Conservation (phyloP, 1,140 invertebrate species). For the Brachionus plicatilis region DNA sequence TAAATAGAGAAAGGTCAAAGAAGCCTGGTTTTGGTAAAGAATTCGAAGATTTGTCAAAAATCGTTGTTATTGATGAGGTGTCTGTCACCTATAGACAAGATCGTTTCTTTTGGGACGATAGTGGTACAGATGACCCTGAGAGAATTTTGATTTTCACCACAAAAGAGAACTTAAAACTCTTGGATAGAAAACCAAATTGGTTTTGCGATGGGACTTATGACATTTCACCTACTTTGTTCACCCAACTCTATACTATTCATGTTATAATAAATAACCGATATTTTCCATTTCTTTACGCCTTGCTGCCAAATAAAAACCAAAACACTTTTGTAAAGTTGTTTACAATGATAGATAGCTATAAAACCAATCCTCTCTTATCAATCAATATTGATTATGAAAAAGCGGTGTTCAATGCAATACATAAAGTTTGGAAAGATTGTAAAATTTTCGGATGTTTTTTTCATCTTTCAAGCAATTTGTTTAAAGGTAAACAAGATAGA, state of each 20-base stretch:
- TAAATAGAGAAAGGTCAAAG: neutral
- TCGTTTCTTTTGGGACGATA: neutral
- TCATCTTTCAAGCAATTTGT: neutral
- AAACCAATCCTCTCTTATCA: neutral
- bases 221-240: neutral
- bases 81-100: neutral
- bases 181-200: neutral
- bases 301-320: no score
- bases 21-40: neutral
- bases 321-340: no score
- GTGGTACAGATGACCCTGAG: neutral
- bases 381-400: neutral
- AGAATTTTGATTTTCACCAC: neutral
- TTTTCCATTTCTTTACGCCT: no score
- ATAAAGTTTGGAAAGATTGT: neutral
- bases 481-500: no score
- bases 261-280: no score
- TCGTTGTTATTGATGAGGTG: neutral
- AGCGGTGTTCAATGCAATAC: neutral
- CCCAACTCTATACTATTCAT: neutral
- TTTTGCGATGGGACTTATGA: neutral
- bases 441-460: neutral
- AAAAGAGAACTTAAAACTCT: neutral
- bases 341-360: neutral
- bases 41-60: neutral